Percentiles rank a stretch among this genome's conserved stretches.
phyloP scores from a whole-genome alignment of 1,140 invertebrate genomes.

The Megathymus violae region DNA sequence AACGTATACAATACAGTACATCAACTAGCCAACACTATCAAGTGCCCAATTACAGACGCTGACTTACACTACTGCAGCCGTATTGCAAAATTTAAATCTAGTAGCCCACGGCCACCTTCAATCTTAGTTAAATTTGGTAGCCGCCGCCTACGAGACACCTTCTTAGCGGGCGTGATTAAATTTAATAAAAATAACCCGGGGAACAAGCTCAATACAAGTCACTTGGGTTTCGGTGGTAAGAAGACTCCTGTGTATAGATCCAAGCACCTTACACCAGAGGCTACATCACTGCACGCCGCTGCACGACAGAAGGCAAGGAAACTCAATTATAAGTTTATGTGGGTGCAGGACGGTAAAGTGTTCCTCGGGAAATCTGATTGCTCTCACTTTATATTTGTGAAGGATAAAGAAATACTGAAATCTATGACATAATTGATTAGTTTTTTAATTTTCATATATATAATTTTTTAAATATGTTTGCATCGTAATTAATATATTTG shows the following conservation, averaged over 20 bases:
- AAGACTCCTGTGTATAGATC: constrained; percentile 25
- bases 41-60: not conserved
- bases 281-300: constrained; percentile 30
- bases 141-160: constrained; percentile 6
- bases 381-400: constrained; percentile 4
- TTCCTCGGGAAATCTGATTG: constrained; percentile 6
- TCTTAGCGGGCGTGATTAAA: constrained; percentile 8
- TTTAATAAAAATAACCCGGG: constrained; percentile 28
- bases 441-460: too few species aligned
- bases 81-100: constrained; percentile 10
- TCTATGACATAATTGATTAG: too few species aligned
- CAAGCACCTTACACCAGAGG: constrained; percentile 26
- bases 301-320: constrained; percentile 24
- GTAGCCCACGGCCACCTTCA: too few species aligned
- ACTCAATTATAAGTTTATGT: constrained; percentile 6
- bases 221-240: constrained; percentile 25
- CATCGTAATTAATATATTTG: too few species aligned
- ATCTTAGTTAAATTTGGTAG: too few species aligned
- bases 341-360: constrained; percentile 10
- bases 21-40: constrained; percentile 5
- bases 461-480: too few species aligned
- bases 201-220: constrained; percentile 22
- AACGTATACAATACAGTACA: constrained; percentile 10
- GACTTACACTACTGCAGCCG: constrained; percentile 10
- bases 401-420: too few species aligned